phyloP scores from a whole-genome alignment of 1,140 invertebrate genomes.

The Eumeta japonica region DNA sequence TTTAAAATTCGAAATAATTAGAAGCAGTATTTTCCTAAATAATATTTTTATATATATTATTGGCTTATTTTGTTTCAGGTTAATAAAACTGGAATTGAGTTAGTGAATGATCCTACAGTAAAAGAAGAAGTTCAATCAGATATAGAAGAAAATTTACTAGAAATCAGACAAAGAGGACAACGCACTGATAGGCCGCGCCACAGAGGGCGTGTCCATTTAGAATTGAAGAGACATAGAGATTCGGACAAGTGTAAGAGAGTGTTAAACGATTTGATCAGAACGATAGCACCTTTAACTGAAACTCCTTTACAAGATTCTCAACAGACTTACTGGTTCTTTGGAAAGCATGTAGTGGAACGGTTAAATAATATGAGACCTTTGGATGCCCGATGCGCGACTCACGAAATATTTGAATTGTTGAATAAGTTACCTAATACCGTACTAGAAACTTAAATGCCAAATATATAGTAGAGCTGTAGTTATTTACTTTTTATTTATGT shows the following conservation, averaged over 20 bases:
- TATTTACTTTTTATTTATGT: too few species aligned
- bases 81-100: too few species aligned
- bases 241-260: slow-evolving; percentile 25
- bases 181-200: slow-evolving; percentile 28
- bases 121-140: slow-evolving; percentile 27
- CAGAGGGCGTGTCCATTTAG: slow-evolving; percentile 9
- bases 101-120: slow-evolving; percentile 12
- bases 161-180: slow-evolving; percentile 27
- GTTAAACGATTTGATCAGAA: slow-evolving; percentile 29
- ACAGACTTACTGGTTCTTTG: slow-evolving; percentile 39
- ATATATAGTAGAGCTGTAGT: too few species aligned
- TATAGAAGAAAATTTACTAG: slow-evolving; percentile 15
- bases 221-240: slow-evolving; percentile 12
- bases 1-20: too few species aligned
- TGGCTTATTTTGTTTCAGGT: too few species aligned
- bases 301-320: slow-evolving; percentile 8
- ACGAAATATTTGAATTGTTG: slow-evolving; percentile 18
- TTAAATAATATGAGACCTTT: slow-evolving; percentile 33
- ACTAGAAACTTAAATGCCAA: too few species aligned
- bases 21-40: too few species aligned
- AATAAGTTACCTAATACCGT: too few species aligned
- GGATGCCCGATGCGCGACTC: slow-evolving; percentile 28
- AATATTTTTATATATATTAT: too few species aligned
- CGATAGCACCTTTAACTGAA: slow-evolving; percentile 26
- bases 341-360: slow-evolving; percentile 32